Percentiles rank a stretch among this genome's conserved stretches.
Conservation (phyloP, 2,888 invertebrate genomes). For the Parnassius orleans region DNA sequence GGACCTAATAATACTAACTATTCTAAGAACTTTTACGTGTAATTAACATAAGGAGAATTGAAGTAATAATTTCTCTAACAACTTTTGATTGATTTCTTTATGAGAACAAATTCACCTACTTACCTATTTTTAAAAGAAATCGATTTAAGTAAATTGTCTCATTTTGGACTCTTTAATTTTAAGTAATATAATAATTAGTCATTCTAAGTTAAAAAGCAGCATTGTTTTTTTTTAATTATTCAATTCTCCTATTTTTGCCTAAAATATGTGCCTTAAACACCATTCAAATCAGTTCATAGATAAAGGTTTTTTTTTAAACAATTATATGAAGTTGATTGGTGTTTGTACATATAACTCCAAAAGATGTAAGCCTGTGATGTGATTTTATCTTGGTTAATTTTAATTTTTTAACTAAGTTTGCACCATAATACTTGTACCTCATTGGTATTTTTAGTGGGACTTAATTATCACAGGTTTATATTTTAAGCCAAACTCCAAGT, state of each 20-base stretch:
- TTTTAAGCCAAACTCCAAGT: slow-evolving; percentile 16
- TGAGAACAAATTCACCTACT: too few species aligned
- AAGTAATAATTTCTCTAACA: neutral
- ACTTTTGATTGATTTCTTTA: neutral
- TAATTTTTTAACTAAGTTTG: too few species aligned
- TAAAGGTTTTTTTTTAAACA: neutral
- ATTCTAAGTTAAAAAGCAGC: too few species aligned
- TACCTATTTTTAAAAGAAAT: too few species aligned
- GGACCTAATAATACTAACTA: too few species aligned
- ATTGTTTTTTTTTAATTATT: neutral
- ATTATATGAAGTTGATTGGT: neutral
- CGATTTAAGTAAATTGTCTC: too few species aligned
- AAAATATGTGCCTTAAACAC: neutral
- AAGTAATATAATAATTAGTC: too few species aligned
- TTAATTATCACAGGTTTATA: slow-evolving; percentile 12
- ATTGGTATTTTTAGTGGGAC: too few species aligned
- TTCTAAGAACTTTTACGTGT: neutral
- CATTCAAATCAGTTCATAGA: neutral
- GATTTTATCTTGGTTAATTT: too few species aligned
- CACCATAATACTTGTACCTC: too few species aligned
- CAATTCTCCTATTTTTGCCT: neutral
- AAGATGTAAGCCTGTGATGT: neutral
- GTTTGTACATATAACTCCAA: neutral
- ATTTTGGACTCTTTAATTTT: too few species aligned
- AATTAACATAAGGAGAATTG: slow-evolving; percentile 1